These are phyloP conservation scores for Onychostruthus taczanowskii DNA, from an alignment of 2,113 vertebrate species.

Conservation along the genomic window DNA sequence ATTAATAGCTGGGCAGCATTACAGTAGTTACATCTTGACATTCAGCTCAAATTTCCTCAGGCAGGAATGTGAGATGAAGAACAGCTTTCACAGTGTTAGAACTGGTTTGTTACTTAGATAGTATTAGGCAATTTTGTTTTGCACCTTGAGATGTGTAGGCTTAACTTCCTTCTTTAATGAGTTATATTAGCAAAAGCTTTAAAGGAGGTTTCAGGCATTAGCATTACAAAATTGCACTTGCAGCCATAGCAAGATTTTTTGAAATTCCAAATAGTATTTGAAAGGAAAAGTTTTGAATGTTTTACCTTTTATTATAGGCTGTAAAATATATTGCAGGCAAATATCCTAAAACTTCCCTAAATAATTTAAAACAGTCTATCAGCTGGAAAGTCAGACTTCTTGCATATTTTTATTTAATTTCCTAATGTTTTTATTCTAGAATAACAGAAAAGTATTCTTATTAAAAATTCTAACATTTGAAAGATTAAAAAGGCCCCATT, in stretches of 20 bases:
- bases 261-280: neutral
- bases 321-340: neutral
- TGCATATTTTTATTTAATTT: neutral
- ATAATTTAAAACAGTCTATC: neutral
- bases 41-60: conserved; percentile 26
- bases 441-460: neutral
- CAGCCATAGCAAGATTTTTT: neutral
- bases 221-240: neutral
- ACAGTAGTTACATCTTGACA: conserved; percentile 45
- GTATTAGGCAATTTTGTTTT: neutral
- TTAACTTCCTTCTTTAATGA: conserved; percentile 6
- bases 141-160: neutral
- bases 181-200: conserved; percentile 11
- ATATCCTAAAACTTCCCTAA: neutral
- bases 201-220: neutral
- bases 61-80: neutral
- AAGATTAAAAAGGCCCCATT: neutral
- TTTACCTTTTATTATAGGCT: neutral
- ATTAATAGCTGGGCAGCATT: conserved; percentile 65
- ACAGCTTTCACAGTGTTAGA: neutral
- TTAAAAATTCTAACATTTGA: neutral
- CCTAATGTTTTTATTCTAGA: neutral
- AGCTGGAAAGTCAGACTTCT: neutral
- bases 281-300: neutral
- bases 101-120: neutral